Evolutionary conservation across 2,113 vertebrate species (phyloP).

Genomic region (Chionis minor): DNA sequence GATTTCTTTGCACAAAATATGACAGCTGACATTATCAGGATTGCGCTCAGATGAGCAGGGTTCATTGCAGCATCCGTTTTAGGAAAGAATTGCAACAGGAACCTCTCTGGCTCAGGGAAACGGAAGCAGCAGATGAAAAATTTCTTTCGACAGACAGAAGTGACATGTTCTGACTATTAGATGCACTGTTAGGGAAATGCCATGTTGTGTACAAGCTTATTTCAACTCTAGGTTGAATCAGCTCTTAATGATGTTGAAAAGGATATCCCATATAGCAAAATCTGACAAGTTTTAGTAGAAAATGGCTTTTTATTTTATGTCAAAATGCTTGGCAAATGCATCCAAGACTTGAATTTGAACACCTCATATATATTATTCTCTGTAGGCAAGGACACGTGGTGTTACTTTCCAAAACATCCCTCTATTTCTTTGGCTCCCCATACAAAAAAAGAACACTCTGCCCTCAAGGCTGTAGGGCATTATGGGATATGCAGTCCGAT

Average conservation of each 20-base stretch:
- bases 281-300: neutral
- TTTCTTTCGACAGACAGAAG: neutral
- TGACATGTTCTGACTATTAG: neutral
- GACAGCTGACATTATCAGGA: neutral
- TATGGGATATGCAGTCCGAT: neutral
- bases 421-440: neutral
- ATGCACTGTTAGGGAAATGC: neutral
- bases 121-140: neutral
- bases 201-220: neutral
- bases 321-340: neutral
- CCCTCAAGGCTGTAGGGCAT: neutral
- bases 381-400: neutral
- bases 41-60: neutral
- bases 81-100: neutral
- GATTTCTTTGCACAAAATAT: neutral
- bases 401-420: neutral
- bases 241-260: neutral
- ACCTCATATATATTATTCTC: neutral
- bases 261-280: neutral
- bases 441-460: neutral
- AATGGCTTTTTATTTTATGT: neutral
- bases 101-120: neutral
- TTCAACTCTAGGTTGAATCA: neutral
- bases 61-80: neutral
- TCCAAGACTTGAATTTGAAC: neutral